Evolutionary conservation across 2,797 vertebrate genomes (phyloP), one percentile per base, ranked within the genome.

Genomic region (Chelon labrosus): DNA sequence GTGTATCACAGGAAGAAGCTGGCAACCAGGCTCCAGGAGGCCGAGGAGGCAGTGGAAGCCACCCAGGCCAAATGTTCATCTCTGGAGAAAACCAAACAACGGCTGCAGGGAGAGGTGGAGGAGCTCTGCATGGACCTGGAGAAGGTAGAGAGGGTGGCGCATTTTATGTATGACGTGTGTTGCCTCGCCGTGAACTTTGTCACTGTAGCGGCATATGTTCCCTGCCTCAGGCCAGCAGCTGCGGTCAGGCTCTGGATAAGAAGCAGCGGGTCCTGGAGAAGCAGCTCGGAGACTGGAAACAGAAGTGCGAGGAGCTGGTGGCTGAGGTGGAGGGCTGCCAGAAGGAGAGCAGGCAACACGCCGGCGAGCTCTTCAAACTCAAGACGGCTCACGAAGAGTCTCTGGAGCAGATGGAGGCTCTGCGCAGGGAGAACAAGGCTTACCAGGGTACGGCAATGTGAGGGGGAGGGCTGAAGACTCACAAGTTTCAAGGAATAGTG

Each of bases 71-170:
- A 96, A 70, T 96, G 95, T 65, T 95, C 93, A 19, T 95, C 93
- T 2, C 86, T 96, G 86, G 95, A 96, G 85, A 96, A 96, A 79
- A 95, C 91, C 73, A 96, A 95, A 38, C 95, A 96, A 88, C 91
- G 95, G 71, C 84, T 96, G 47, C 95, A 96, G 79, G 93, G 88
- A 1, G 95, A 96, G 73, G 92, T 96, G 86, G 95, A 96, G 81
- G 95, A 96, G 56, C 93, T 96, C 50, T 93, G 94, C 80, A 85
- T 94, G 78, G 95, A 96, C 82, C 88, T 96, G 74, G 95, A 96
- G 83, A 95, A 96, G 95, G 95, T 96, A 84, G 39, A 69, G 20
- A 39, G 8, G 31, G 25, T 27, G 0, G 35, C 20, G 2, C 13
- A 4, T 38, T 20, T n/a, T 1, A 10, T 4, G 12, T 1, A 10